Evolutionary conservation across 30 jellyfish, hydroid and myxozoan genomes (phyloP), one percentile per base, ranked within the genome.

Genomic region (Cassiopea andromeda): DNA sequence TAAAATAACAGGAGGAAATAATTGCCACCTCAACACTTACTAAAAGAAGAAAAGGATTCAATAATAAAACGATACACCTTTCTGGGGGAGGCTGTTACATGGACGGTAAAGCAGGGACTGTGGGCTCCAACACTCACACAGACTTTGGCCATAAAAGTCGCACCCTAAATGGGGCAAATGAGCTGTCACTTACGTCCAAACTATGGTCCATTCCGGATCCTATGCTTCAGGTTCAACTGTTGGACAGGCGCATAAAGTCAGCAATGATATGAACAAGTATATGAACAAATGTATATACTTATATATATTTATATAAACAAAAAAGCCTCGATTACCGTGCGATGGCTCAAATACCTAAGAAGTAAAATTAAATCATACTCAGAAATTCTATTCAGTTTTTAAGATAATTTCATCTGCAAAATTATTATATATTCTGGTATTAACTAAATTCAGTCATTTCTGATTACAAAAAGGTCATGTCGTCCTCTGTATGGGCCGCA

Each of bases 371-470:
- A 16, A 15, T 57, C 73, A 69, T 54, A 7, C 89, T 60, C 81
- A 66, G 67, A 64, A 68, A 44, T 45, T 77, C 60, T 44, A 81
- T 68, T 81, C 71, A 48, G 90, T 77, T 49, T 48, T 44, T 81
- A 81, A 47, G 73, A 81, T 81, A 81, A 81, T 61, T 57, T 69
- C 67, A 69, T 81, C 80, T 81, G 90, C 73, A 81, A 81, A 81
- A 81, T 69, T 60, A 81, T 66, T 81, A 61, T 81, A 58, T 68
- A 66, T 66, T 81, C 81, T 27, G 72, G 81, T 73, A 16, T 60
- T 58, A 60, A 81, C 79, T 81, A 60, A 48, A 45, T 43, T 60
- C 79, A 19, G 72, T 77, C 86, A 48, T 60, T 12, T 77, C 80
- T 69, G 78, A 58, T 67, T 48, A 86, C 50, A 86, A 72, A 77